Conservation (phyloP, 2,113 vertebrate genomes). For the Reinhardtius hippoglossoides region DNA sequence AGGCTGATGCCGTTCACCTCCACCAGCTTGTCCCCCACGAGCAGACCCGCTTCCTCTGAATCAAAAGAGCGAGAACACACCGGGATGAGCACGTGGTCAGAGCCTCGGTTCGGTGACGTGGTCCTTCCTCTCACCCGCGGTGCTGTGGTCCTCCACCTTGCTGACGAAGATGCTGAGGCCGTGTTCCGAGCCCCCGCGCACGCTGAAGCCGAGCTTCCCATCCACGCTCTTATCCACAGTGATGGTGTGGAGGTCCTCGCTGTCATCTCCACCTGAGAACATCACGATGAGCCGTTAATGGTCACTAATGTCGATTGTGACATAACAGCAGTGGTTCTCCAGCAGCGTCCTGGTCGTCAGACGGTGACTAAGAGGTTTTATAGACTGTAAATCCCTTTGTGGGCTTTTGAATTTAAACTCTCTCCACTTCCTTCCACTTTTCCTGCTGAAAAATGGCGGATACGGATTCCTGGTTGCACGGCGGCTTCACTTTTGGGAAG, state of each 20-base stretch:
- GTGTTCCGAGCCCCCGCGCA: slow-evolving; percentile 92
- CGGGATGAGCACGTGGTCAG: too few species aligned
- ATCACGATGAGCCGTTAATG: background rate
- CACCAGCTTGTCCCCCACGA: slow-evolving; percentile 93
- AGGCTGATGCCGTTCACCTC: slow-evolving; percentile 94
- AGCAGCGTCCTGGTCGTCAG: too few species aligned
- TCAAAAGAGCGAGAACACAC: background rate
- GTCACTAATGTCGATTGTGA: too few species aligned
- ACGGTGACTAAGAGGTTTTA: too few species aligned
- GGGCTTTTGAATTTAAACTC: too few species aligned
- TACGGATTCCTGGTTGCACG: too few species aligned
- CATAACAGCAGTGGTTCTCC: too few species aligned
- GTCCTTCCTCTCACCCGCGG: slow-evolving; percentile 82
- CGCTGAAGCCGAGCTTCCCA: slow-evolving; percentile 92
- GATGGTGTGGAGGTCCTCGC: slow-evolving; percentile 90
- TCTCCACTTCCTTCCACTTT: too few species aligned
- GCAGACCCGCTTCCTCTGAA: slow-evolving; percentile 88
- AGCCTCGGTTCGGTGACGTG: too few species aligned
- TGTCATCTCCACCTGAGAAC: slow-evolving; percentile 77
- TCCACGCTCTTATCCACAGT: slow-evolving; percentile 90
- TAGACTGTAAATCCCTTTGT: too few species aligned
- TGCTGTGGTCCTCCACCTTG: slow-evolving; percentile 92
- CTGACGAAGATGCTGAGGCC: slow-evolving; percentile 96
- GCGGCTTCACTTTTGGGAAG: too few species aligned
- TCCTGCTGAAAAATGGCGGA: too few species aligned